Evolutionary conservation across 2,113 vertebrate genomes (phyloP).

Genomic region (Psammodynastes pulverulentus): DNA sequence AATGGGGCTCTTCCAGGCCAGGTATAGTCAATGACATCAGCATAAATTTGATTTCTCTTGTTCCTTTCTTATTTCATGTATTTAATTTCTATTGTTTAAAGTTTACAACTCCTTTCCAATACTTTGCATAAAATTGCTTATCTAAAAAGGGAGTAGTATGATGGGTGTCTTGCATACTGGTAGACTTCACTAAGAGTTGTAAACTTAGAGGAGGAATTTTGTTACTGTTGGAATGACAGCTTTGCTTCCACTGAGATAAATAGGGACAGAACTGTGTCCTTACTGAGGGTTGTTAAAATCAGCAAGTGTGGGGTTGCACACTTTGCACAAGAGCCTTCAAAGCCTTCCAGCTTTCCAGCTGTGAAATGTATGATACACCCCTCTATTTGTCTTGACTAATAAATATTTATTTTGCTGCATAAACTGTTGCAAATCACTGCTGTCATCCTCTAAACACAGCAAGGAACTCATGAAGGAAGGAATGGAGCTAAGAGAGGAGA

Average conservation of each 20-base stretch:
- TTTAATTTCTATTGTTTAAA: background rate
- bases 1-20: background rate
- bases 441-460: constrained; percentile 17
- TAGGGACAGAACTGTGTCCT: background rate
- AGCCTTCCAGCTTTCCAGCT: background rate
- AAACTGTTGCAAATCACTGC: constrained; percentile 1
- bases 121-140: background rate
- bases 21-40: background rate
- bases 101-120: background rate
- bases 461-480: background rate
- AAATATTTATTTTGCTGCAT: constrained; percentile 12
- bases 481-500: background rate
- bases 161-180: background rate
- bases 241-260: background rate
- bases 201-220: background rate
- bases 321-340: no score
- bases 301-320: background rate
- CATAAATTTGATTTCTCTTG: background rate
- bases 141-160: background rate
- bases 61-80: background rate
- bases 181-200: background rate
- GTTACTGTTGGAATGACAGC: background rate
- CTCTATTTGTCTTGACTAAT: background rate
- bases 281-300: background rate
- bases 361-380: background rate